phyloP scores from a whole-genome alignment of 2,888 invertebrate species.

The Aethes cnicana region DNA sequence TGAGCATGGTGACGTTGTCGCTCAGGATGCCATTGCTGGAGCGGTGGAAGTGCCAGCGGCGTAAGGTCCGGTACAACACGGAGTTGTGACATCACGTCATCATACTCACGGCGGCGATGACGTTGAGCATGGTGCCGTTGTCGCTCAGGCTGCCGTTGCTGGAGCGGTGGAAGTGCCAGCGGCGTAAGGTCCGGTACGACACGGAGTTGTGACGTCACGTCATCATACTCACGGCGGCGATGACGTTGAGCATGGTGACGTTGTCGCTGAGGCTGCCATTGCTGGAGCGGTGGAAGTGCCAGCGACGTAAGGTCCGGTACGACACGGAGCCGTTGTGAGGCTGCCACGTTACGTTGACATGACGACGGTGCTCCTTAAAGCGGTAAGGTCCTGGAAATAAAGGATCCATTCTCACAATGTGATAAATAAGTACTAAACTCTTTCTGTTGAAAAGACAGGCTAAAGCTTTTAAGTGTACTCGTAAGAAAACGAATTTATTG shows the following conservation, averaged over 20 bases:
- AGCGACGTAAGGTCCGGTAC: constrained; percentile 85
- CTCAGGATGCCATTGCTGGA: constrained; percentile 85
- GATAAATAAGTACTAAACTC: too few species aligned
- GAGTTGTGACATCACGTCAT: background rate
- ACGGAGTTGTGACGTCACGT: constrained; percentile 89
- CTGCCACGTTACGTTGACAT: constrained; percentile 88
- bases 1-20: constrained; percentile 87
- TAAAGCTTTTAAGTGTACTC: too few species aligned
- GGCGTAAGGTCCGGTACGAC: constrained; percentile 85
- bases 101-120: constrained; percentile 88
- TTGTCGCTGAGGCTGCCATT: constrained; percentile 85
- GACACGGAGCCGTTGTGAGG: constrained; percentile 87
- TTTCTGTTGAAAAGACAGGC: too few species aligned
- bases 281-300: constrained; percentile 87
- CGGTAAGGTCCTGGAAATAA: constrained; percentile 82
- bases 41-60: constrained; percentile 88
- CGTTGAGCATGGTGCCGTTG: constrained; percentile 87
- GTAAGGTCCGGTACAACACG: constrained; percentile 83
- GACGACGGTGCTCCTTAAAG: constrained; percentile 86
- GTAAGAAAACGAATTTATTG: too few species aligned
- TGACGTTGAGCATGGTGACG: constrained; percentile 88
- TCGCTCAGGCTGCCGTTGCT: constrained; percentile 87
- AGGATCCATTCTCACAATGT: background rate
- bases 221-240: constrained; percentile 87
- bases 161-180: constrained; percentile 86